Conservation (phyloP, 2,113 vertebrate genomes). For the Bubo bubo region DNA sequence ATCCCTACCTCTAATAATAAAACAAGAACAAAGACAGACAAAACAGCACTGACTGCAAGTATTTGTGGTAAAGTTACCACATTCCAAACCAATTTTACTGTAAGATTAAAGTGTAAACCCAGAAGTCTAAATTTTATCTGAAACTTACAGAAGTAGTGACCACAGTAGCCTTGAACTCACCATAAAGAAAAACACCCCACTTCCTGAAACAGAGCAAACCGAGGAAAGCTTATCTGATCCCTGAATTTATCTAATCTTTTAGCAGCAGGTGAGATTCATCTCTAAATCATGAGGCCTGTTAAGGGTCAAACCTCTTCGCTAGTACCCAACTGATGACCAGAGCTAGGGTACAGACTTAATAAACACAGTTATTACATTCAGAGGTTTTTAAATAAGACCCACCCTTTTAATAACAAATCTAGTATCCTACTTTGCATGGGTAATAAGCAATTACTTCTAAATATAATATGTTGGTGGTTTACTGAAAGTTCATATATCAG, state of each 20-base stretch:
- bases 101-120: background rate
- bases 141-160: background rate
- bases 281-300: background rate
- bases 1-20: background rate
- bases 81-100: background rate
- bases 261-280: background rate
- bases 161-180: accelerated
- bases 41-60: background rate
- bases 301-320: background rate
- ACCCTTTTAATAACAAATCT: background rate
- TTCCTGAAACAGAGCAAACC: background rate
- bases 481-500: background rate
- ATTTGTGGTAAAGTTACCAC: background rate
- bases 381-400: background rate
- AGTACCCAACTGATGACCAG: no score
- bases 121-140: background rate
- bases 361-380: background rate
- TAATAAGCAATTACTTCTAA: background rate
- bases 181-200: background rate
- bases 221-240: background rate
- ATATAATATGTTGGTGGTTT: background rate
- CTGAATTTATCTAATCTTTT: no score
- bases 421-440: background rate
- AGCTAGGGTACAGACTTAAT: accelerated
- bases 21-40: background rate